Evolutionary conservation across 1,140 invertebrate genomes (phyloP).

Genomic region (Spodoptera litura): DNA sequence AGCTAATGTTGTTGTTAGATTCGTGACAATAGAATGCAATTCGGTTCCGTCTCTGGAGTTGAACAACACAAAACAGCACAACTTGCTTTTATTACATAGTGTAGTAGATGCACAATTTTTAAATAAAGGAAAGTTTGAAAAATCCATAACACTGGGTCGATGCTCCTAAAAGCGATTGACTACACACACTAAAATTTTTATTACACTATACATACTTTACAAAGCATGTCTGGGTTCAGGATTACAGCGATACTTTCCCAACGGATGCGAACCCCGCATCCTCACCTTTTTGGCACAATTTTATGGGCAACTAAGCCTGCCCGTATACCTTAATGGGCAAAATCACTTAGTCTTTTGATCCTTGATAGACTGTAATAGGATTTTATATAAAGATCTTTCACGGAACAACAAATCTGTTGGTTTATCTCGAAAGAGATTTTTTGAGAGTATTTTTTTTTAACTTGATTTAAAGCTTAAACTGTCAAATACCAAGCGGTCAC

Average conservation of each 20-base stretch:
- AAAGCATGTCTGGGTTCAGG: constrained; percentile 6
- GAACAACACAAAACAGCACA: too few species aligned
- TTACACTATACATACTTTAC: constrained; percentile 8
- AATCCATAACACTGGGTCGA: too few species aligned
- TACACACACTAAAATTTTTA: constrained; percentile 26
- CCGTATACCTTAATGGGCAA: constrained; percentile 39
- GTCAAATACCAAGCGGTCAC: too few species aligned
- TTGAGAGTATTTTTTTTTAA: too few species aligned
- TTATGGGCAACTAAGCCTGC: constrained; percentile 40
- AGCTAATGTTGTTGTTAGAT: too few species aligned
- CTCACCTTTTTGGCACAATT: constrained; percentile 42
- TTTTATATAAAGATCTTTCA: neutral
- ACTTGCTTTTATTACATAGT: too few species aligned
- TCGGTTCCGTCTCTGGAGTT: too few species aligned
- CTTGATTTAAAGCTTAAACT: too few species aligned
- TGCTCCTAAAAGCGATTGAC: neutral
- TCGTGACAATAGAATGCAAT: too few species aligned
- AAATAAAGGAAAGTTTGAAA: too few species aligned
- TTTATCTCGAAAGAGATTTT: neutral
- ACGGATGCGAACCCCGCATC: constrained; percentile 12
- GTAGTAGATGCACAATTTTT: too few species aligned
- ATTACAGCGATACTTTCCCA: constrained; percentile 41
- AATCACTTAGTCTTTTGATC: constrained; percentile 46
- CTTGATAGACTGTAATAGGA: constrained; percentile 14
- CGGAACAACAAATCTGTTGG: neutral